Evolutionary conservation across 2,113 vertebrate genomes (phyloP).

Genomic region (Progne subis): DNA sequence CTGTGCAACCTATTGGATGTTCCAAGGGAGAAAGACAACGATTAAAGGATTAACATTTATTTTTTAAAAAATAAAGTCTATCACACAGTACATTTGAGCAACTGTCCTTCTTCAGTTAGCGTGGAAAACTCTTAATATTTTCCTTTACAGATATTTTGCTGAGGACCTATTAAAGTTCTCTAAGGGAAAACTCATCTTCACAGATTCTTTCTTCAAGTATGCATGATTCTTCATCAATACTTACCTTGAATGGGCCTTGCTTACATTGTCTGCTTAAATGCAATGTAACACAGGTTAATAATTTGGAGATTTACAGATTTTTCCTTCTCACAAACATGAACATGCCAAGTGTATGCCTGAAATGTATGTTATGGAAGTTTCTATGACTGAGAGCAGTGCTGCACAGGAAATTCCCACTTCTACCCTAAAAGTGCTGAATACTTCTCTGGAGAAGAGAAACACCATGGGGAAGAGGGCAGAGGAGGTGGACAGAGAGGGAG

Average conservation of each 20-base stretch:
- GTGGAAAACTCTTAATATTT: background rate
- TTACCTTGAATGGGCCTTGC: background rate
- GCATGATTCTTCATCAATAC: background rate
- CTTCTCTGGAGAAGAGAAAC: background rate
- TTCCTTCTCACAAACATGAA: background rate
- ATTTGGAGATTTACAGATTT: background rate
- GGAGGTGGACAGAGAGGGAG: background rate
- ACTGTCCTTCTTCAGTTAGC: background rate
- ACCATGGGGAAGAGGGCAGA: background rate
- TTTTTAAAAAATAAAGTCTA: background rate
- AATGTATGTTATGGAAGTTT: background rate
- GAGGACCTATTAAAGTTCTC: background rate
- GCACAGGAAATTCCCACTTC: background rate
- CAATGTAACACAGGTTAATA: background rate
- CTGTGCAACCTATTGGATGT: background rate
- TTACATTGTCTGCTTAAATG: background rate
- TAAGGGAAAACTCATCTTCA: background rate
- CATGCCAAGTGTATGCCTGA: background rate
- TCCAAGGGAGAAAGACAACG: background rate
- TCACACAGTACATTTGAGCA: background rate
- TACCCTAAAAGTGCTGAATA: background rate
- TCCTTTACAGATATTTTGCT: background rate
- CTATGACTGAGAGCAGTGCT: background rate
- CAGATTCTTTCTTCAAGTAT: background rate
- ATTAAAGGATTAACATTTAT: background rate